phyloP scores from a whole-genome alignment of 1,140 invertebrate species.

The Heliconius congener region DNA sequence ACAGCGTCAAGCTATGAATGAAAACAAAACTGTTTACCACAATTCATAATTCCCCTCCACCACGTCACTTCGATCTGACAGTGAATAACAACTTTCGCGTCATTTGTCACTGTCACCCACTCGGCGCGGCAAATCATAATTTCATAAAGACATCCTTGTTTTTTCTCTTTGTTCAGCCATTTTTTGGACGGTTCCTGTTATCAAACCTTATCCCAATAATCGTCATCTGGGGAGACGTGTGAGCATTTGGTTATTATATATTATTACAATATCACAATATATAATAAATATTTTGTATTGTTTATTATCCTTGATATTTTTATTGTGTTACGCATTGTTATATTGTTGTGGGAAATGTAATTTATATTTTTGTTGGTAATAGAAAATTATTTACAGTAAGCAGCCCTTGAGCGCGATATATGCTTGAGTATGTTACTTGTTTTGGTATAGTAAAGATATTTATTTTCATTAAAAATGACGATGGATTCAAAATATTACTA shows the following conservation, averaged over 20 bases:
- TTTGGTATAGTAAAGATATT: too few relatives aligned
- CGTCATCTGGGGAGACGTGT: slow-evolving; percentile 17
- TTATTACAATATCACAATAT: neutral
- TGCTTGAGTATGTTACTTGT: too few relatives aligned
- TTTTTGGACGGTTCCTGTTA: slow-evolving; percentile 38
- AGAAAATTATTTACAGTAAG: too few relatives aligned
- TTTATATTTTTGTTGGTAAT: neutral
- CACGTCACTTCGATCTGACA: slow-evolving; percentile 71
- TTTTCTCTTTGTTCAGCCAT: slow-evolving; percentile 37
- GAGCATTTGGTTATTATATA: neutral
- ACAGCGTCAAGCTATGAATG: too few relatives aligned
- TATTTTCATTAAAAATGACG: too few relatives aligned
- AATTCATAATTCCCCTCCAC: slow-evolving; percentile 54
- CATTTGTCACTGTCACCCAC: slow-evolving; percentile 62
- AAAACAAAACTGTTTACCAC: slow-evolving; percentile 4
- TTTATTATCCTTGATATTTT: neutral
- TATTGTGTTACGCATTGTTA: neutral
- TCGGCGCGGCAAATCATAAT: slow-evolving; percentile 73
- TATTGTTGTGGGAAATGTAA: neutral
- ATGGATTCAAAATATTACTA: too few relatives aligned
- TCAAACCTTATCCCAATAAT: slow-evolving; percentile 53
- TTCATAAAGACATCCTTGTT: slow-evolving; percentile 75
- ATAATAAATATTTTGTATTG: neutral
- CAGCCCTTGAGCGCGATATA: too few relatives aligned
- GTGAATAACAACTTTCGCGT: slow-evolving; percentile 69